phyloP scores from a whole-genome alignment of 37 sponge, comb jelly and placozoan genomes.

The Axinella damicornis region DNA sequence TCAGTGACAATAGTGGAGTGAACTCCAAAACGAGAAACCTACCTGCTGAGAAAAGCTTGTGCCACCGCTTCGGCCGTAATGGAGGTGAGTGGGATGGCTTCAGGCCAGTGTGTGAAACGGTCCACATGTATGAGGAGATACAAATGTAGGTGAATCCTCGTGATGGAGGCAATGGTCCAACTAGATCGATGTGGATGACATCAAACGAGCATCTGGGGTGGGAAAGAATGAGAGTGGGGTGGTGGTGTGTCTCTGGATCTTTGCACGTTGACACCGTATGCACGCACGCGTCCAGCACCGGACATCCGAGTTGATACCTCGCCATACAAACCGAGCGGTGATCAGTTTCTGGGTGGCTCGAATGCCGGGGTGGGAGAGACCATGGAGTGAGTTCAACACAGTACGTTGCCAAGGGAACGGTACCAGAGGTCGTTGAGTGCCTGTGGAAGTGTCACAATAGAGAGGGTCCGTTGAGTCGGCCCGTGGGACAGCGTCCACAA shows the following conservation, averaged over 20 bases:
- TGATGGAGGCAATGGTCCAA: constrained; percentile 74
- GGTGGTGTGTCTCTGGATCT: constrained; percentile 51
- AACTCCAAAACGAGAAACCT: constrained; percentile 68
- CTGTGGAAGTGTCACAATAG: constrained; percentile 53
- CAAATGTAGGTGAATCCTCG: constrained; percentile 58
- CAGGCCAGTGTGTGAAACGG: constrained; percentile 63
- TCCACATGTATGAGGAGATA: constrained; percentile 67
- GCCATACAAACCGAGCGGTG: constrained; percentile 69
- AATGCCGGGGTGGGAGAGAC: constrained; percentile 71
- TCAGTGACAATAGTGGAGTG: constrained; percentile 68
- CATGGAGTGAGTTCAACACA: constrained; percentile 68
- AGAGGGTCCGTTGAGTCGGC: constrained; percentile 26
- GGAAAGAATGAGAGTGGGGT: constrained; percentile 46
- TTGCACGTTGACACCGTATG: constrained; percentile 59
- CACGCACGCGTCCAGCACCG: constrained; percentile 51
- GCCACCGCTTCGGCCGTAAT: constrained; percentile 70
- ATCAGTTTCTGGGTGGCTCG: constrained; percentile 70
- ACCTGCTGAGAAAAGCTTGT: constrained; percentile 45
- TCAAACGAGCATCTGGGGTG: constrained; percentile 56
- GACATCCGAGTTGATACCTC: constrained; percentile 62
- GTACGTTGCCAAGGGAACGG: constrained; percentile 44
- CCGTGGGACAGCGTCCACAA: constrained; percentile 38
- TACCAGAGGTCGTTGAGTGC: constrained; percentile 11
- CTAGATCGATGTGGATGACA: constrained; percentile 64
- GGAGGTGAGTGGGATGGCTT: constrained; percentile 46